Evolutionary conservation across 1,140 invertebrate genomes (phyloP), one percentile per base, ranked within the genome.

Genomic region (Drosophila baimaii): DNA sequence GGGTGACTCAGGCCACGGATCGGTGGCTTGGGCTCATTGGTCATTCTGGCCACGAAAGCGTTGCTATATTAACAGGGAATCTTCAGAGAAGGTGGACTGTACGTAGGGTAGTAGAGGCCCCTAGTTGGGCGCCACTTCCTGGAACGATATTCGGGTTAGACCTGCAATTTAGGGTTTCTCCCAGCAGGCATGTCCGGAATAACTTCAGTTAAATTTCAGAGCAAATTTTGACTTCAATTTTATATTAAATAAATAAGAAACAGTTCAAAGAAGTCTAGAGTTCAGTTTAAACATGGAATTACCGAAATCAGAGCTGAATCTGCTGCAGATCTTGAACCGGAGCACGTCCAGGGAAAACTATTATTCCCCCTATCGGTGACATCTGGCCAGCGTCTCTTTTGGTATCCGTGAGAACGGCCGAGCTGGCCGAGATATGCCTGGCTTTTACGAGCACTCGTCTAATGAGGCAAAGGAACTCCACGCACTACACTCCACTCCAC

Each of bases 371-470:
- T 58, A 71, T 71, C 65, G 51, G 33, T 39, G 65, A 57, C 68
- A 71, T 71, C 69, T 71, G 21, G 41, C 65, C 52, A 39, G 21
- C 43, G 65, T 17, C 25, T 27, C n/a, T 25, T 27, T 2, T 62
- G n/a, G 62, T 10, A 47, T 33, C 65, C 66, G 66, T 72, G 69
- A 72, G 69, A 72, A 72, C 52, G 23, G 52, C n/a, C 52, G 13
- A 9, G 35, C 9, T 61, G 63, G 39, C 29, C 13, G 59, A 35
- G 64, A 68, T 64, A 29, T 21, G 44, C 6, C 5, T 17, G 27
- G 29, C 21, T 77, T 76, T 77, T 77, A 77, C 73, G 62, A 77
- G 46, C 39, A 43, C 62, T 66, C 72, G 55, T 77, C 73, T 77
- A 77, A 77, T 77, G 73, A 77, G 74, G 33, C 54, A 25, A 44